Evolutionary conservation across 2,888 invertebrate genomes (phyloP).

Genomic region (Synanthedon tipuliformis): DNA sequence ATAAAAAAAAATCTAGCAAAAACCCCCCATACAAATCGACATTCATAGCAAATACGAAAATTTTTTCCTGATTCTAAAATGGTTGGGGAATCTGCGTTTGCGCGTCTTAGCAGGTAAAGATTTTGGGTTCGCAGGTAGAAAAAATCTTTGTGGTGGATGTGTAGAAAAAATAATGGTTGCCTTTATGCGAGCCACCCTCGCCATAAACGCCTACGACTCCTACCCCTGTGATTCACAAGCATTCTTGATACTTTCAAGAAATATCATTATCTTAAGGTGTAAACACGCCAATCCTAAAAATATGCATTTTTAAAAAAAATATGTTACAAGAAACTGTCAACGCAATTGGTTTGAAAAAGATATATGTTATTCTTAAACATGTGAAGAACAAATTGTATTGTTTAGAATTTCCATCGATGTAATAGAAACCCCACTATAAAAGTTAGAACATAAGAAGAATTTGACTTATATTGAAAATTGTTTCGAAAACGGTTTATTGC

Average conservation of each 20-base stretch:
- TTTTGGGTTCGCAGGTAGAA: constrained; percentile 65
- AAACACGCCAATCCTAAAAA: no score
- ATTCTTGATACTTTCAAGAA: constrained; percentile 16
- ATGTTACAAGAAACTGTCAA: no score
- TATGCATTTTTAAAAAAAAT: no score
- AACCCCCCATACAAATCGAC: constrained; percentile 36
- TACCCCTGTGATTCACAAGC: not conserved
- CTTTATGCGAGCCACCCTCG: constrained; percentile 60
- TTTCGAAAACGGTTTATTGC: no score
- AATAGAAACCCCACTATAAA: no score
- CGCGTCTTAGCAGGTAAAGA: constrained; percentile 48
- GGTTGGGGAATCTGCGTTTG: constrained; percentile 52
- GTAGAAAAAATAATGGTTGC: constrained; percentile 43
- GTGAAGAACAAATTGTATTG: no score
- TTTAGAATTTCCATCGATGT: no score
- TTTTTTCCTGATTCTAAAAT: constrained; percentile 32
- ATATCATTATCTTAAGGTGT: no score
- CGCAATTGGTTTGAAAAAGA: no score
- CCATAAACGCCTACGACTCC: constrained; percentile 45
- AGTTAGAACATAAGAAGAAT: no score
- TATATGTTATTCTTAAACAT: no score
- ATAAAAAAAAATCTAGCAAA: constrained; percentile 62
- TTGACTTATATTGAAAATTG: no score
- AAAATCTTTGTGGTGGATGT: constrained; percentile 51
- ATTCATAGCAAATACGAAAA: constrained; percentile 14